Evolutionary conservation across 2,888 invertebrate species (phyloP).

Genomic region (Trachelus tabidus): DNA sequence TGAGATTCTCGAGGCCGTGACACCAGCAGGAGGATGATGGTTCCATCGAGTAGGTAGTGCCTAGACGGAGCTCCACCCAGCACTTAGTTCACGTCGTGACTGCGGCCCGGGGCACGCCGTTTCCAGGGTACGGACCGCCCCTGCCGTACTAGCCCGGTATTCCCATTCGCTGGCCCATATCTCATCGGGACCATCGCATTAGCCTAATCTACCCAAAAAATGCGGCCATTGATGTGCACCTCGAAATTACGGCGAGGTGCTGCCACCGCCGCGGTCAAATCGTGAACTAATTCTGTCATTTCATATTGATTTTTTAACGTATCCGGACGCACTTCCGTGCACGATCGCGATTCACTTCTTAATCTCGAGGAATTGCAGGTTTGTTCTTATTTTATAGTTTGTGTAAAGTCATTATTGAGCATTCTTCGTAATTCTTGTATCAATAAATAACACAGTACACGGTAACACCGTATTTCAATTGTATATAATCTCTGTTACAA

Average conservation of each 20-base stretch:
- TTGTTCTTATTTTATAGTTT: background rate
- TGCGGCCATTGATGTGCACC: slow-evolving; percentile 60
- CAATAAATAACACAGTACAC: too few relatives aligned
- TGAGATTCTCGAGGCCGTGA: slow-evolving; percentile 25
- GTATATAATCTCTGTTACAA: too few relatives aligned
- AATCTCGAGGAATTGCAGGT: background rate
- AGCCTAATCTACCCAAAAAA: slow-evolving; percentile 66
- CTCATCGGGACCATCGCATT: slow-evolving; percentile 67
- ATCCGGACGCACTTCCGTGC: slow-evolving; percentile 30
- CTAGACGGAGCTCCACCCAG: slow-evolving; percentile 66
- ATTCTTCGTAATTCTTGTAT: too few relatives aligned
- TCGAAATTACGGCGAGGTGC: slow-evolving; percentile 59
- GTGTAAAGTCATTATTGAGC: background rate
- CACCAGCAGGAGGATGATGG: slow-evolving; percentile 57
- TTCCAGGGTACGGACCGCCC: slow-evolving; percentile 71
- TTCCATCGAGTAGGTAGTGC: slow-evolving; percentile 64
- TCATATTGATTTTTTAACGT: slow-evolving; percentile 54
- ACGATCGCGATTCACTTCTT: background rate
- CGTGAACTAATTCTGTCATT: slow-evolving; percentile 46
- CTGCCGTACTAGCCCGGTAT: slow-evolving; percentile 64
- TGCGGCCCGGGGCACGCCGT: slow-evolving; percentile 69
- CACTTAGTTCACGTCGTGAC: slow-evolving; percentile 71
- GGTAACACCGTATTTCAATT: too few relatives aligned
- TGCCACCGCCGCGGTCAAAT: slow-evolving; percentile 55
- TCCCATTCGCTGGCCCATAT: slow-evolving; percentile 68